Conservation (phyloP, 2,113 vertebrate genomes). For the Oriolus oriolus region DNA sequence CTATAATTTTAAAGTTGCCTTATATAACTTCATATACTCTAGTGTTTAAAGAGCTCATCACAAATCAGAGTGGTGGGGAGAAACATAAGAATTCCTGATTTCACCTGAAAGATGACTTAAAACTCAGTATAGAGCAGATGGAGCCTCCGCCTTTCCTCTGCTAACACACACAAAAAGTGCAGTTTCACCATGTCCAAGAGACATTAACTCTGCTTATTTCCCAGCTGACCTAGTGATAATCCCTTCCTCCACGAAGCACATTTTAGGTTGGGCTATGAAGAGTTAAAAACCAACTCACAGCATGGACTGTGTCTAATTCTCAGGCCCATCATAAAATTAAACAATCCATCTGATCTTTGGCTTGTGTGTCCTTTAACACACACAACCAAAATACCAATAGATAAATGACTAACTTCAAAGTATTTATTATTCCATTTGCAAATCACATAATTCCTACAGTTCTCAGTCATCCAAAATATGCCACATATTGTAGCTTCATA, state of each 20-base stretch:
- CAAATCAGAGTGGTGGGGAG: neutral
- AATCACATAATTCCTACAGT: neutral
- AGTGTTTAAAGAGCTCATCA: neutral
- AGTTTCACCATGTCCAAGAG: neutral
- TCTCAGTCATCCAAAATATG: neutral
- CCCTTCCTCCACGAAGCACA: neutral
- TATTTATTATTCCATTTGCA: neutral
- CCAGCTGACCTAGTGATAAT: neutral
- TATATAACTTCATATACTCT: neutral
- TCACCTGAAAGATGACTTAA: too few relatives aligned
- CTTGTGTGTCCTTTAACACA: neutral
- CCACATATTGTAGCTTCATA: neutral
- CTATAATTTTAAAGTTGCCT: neutral
- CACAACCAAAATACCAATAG: neutral
- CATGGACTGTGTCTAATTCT: neutral
- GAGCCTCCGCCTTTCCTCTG: neutral
- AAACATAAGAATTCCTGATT: neutral
- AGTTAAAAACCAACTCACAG: neutral
- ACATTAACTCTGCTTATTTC: neutral
- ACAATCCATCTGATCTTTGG: neutral
- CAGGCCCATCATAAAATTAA: neutral
- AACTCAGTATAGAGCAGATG: neutral
- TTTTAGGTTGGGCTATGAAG: neutral
- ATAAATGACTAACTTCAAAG: neutral
- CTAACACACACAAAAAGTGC: accelerated